Evolutionary conservation across 1,140 invertebrate species (phyloP).

Genomic region (Cydia fagiglandana): DNA sequence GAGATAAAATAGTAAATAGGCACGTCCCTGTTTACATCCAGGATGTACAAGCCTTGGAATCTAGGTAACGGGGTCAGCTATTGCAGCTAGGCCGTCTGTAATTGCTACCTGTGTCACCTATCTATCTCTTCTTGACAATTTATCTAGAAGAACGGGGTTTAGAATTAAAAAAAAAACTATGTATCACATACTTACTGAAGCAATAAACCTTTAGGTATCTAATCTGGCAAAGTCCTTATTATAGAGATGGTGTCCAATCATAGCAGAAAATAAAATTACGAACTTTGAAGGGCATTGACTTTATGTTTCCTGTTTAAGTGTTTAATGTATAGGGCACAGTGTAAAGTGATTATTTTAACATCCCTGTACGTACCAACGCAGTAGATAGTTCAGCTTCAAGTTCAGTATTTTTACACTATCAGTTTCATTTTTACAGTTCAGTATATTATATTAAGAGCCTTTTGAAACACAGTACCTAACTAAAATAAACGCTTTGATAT

Average conservation of each 20-base stretch:
- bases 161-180: too few species aligned
- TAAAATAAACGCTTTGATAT: background rate
- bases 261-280: too few species aligned
- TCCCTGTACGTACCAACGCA: too few species aligned
- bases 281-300: too few species aligned
- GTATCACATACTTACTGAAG: background rate
- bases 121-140: conserved; percentile 11
- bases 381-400: too few species aligned
- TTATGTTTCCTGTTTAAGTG: too few species aligned
- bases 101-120: conserved; percentile 22
- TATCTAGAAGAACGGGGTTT: background rate
- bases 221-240: too few species aligned
- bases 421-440: too few species aligned
- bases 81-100: conserved; percentile 8
- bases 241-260: too few species aligned
- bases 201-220: background rate
- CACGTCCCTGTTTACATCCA: conserved; percentile 13
- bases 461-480: background rate
- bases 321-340: too few species aligned
- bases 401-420: too few species aligned
- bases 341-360: too few species aligned
- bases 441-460: background rate
- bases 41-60: conserved; percentile 14
- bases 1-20: background rate
- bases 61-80: conserved; percentile 22